A percentile compares a stretch with the other conserved stretches of the same genome.
Evolutionary conservation across 2,113 vertebrate genomes (phyloP).

Genomic region (Sinocyclocheilus anshuiensis): DNA sequence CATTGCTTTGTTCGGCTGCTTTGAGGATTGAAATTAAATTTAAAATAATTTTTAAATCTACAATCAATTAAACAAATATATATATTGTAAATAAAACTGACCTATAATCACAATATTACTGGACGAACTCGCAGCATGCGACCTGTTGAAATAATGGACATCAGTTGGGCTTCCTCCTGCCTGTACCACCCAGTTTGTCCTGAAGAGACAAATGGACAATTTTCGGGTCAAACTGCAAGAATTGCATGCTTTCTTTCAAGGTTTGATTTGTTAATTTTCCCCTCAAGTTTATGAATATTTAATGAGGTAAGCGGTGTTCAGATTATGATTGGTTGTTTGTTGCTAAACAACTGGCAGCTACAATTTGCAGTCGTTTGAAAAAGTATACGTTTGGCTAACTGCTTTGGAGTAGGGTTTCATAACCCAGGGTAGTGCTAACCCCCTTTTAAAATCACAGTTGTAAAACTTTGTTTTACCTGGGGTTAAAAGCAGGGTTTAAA

Average conservation of each 20-base stretch:
- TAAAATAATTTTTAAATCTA: not conserved
- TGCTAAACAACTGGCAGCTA: no score
- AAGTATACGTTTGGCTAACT: not conserved
- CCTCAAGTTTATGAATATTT: not conserved
- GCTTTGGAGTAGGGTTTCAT: no score
- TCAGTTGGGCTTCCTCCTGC: not conserved
- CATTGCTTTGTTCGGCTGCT: not conserved
- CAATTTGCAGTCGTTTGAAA: no score
- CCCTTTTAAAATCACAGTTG: no score
- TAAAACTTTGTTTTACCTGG: not conserved
- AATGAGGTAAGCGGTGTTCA: not conserved
- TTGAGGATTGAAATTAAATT: not conserved
- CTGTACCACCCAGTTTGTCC: not conserved
- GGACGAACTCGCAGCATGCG: not conserved
- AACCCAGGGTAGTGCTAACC: no score
- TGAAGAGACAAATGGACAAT: not conserved
- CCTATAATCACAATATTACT: no score
- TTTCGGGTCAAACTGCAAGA: no score
- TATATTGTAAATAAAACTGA: not conserved
- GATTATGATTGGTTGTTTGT: not conserved
- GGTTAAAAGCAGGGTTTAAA: not conserved
- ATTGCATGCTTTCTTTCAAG: no score
- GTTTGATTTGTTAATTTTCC: not conserved
- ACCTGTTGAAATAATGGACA: not conserved
- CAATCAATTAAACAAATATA: not conserved